These are phyloP conservation scores for Dastarcus helophoroides DNA, from an alignment of 2,888 invertebrate genomes.

Conservation along the genomic window DNA sequence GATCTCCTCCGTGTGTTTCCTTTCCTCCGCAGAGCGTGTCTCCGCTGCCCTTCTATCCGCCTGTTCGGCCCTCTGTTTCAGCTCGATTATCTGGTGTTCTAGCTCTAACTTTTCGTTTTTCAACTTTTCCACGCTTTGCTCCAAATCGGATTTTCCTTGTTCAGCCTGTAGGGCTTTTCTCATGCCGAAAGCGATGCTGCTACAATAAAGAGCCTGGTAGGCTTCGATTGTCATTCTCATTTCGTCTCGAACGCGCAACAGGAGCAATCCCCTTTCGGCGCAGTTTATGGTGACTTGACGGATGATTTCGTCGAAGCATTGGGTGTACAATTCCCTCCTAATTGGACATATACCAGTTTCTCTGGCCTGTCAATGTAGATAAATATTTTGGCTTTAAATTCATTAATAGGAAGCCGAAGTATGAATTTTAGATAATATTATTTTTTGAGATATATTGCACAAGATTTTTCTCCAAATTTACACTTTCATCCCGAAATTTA, in stretches of 20 bases:
- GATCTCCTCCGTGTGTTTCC: slow-evolving; percentile 85
- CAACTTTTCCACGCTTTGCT: slow-evolving; percentile 61
- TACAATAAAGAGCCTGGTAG: slow-evolving; percentile 92
- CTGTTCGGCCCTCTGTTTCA: slow-evolving; percentile 66
- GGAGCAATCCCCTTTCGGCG: slow-evolving; percentile 85
- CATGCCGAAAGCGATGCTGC: slow-evolving; percentile 96
- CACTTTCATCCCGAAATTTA: too few species aligned
- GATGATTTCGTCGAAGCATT: slow-evolving; percentile 89
- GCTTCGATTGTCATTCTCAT: slow-evolving; percentile 94
- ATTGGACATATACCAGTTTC: slow-evolving; percentile 96
- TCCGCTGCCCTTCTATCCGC: slow-evolving; percentile 73
- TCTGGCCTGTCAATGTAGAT: too few species aligned
- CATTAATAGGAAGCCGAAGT: too few species aligned
- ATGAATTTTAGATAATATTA: too few species aligned
- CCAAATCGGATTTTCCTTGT: slow-evolving; percentile 74
- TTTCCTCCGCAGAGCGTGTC: slow-evolving; percentile 77
- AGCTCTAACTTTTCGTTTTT: slow-evolving; percentile 53
- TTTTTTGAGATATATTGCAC: too few species aligned
- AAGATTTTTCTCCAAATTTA: too few species aligned
- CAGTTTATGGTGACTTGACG: slow-evolving; percentile 96
- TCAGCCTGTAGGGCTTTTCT: slow-evolving; percentile 93
- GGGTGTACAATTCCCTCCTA: slow-evolving; percentile 84
- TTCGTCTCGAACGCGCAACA: slow-evolving; percentile 89
- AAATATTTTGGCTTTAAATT: too few species aligned
- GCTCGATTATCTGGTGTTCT: slow-evolving; percentile 48